A percentile compares a stretch with the other conserved stretches of the same genome.
Conservation (phyloP, 2,888 invertebrate genomes). For the Drosophila glabriapex region DNA sequence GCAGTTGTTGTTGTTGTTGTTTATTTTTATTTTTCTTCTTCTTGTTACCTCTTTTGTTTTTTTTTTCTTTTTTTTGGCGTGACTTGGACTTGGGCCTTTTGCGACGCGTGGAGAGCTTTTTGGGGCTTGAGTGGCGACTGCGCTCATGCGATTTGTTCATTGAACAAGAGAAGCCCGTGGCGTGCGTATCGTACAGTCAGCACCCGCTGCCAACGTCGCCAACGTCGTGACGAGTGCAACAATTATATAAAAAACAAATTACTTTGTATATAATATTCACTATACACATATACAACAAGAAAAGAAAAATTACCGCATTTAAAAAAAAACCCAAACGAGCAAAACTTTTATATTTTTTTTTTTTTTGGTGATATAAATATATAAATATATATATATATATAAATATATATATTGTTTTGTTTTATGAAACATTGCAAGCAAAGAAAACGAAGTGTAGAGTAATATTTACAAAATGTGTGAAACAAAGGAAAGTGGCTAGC, state of each 20-base stretch:
- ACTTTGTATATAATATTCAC: background rate
- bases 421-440: slow-evolving; percentile 26
- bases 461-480: slow-evolving; percentile 56
- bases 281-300: background rate
- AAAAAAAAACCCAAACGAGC: background rate
- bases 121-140: slow-evolving; percentile 47
- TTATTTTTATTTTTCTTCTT: slow-evolving; percentile 1
- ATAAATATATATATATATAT: background rate
- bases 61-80: slow-evolving; percentile 15
- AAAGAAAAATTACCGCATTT: slow-evolving; percentile 6
- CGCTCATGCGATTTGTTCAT: slow-evolving; percentile 72
- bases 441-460: slow-evolving; percentile 34
- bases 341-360: slow-evolving; percentile 18
- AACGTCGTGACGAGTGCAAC: slow-evolving; percentile 42
- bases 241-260: slow-evolving; percentile 39
- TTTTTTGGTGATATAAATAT: slow-evolving; percentile 14
- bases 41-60: background rate
- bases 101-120: slow-evolving; percentile 45
- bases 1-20: slow-evolving; percentile 9
- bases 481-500: slow-evolving; percentile 75
- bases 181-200: slow-evolving; percentile 68
- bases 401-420: background rate
- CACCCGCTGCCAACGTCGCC: slow-evolving; percentile 32
- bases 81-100: slow-evolving; percentile 32
- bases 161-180: slow-evolving; percentile 76